Base-by-base conservation (phyloP, 2,797 vertebrate genomes). In the Typhlichthys eigenmanni region DNA sequence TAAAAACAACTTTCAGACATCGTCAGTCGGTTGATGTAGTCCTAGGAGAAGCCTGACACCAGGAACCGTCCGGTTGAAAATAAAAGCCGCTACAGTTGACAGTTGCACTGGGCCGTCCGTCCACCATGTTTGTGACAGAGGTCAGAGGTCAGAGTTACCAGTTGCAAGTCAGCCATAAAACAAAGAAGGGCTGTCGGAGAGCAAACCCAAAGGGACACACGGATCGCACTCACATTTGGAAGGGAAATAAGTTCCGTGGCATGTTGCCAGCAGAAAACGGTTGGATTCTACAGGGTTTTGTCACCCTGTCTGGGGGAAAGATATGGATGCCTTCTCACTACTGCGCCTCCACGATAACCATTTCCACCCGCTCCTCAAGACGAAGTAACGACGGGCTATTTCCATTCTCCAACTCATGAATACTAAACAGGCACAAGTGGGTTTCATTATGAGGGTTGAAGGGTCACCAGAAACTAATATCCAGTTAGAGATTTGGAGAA, bases 231-330 rank as follows among this genome's bases (percentile, higher is more conserved):
- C 61, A 67, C 65, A 88, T 90, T 87, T 87, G 83, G 75, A 89
- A 88, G 79, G 77, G 68, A 88, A 90, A 90, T 87, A 83, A 89
- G 84, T 76, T 79, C 62, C 0, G 73, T 70, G 66, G 52, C 38
- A 58, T 49, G 68, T 69, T 78, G 80, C 68, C 68, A 57, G 66
- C 60, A 74, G 74, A 46, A 74, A 81, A 75, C 12, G n/a, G 68
- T 76, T 71, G 66, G 72, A 68, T 77, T 74, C 74, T 74, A 72
- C 79, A 74, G 60, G 67, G 32, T 70, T 77, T 69, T 80, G 71
- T 65, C 71, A 69, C 24, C 46, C 47, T 52, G 49, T 59, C 61
- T 77, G 66, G 75, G 68, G 79, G 60, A 58, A 63, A 72, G 53
- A 53, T 38, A 29, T 43, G 49, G 43, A 29, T 8, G 16, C 48